Conservation (phyloP, 2,797 vertebrate genomes). For the Melanotaenia pygmaea region DNA sequence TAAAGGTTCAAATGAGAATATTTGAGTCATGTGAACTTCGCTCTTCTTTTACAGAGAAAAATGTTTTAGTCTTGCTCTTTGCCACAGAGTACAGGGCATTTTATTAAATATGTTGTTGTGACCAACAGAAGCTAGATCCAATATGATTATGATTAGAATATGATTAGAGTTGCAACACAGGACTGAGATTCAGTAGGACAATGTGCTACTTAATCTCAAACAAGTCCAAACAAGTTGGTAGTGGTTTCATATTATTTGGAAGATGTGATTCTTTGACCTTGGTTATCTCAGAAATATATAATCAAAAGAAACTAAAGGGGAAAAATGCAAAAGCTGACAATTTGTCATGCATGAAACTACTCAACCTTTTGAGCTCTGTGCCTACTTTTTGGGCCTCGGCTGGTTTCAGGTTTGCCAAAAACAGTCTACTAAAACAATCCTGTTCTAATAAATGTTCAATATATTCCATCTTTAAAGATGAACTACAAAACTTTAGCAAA, state of each 20-base stretch:
- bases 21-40: neutral
- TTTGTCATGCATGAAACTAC: too few relatives aligned
- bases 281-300: neutral
- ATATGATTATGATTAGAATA: neutral
- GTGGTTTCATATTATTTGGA: neutral
- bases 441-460: too few relatives aligned
- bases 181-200: neutral
- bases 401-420: too few relatives aligned
- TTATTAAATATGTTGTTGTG: neutral
- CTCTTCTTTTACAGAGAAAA: neutral
- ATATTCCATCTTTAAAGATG: too few relatives aligned
- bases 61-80: neutral
- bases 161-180: neutral
- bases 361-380: too few relatives aligned
- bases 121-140: neutral
- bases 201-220: neutral
- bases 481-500: too few relatives aligned
- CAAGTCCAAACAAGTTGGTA: conserved; percentile 1
- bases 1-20: neutral
- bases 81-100: neutral
- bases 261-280: neutral
- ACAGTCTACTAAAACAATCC: too few relatives aligned
- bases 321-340: conserved; percentile 7
- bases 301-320: neutral
- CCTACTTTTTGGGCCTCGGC: too few relatives aligned